Percentiles rank a stretch among this genome's conserved stretches.
Conservation (phyloP, 2,797 vertebrate species). For the Phoxinus dragarum region DNA sequence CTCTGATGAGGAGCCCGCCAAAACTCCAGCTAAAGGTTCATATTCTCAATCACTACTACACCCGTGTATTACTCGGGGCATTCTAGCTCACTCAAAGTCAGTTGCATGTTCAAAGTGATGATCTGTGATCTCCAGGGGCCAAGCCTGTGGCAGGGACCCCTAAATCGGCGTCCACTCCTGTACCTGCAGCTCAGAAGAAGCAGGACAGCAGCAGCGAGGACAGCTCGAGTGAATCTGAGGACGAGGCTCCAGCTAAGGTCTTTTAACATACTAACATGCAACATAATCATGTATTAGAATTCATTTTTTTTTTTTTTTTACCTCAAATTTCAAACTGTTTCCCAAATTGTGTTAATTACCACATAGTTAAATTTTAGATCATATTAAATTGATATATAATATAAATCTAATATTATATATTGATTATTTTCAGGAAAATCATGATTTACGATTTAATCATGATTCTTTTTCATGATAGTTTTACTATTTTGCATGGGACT, state of each 20-base stretch:
- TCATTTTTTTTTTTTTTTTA: neutral
- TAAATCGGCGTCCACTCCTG: conserved; percentile 64
- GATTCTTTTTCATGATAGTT: no score
- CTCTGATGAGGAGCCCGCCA: conserved; percentile 83
- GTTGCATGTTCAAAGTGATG: neutral
- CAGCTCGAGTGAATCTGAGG: conserved; percentile 78
- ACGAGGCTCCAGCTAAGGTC: conserved; percentile 78
- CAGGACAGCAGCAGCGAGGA: conserved; percentile 78
- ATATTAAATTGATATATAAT: no score
- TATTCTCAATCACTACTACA: neutral
- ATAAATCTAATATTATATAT: no score
- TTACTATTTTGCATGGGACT: no score
- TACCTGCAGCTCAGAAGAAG: conserved; percentile 70
- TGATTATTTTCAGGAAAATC: no score
- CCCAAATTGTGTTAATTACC: no score
- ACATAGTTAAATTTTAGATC: no score
- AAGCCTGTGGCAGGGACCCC: conserved; percentile 44
- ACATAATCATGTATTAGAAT: no score
- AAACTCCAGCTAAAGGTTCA: conserved; percentile 65
- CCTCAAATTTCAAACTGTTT: no score
- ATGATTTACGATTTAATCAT: no score
- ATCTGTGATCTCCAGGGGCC: conserved; percentile 36
- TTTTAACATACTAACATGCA: neutral
- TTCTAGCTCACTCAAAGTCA: no score
- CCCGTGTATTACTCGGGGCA: neutral